phyloP scores from a whole-genome alignment of 53 echinoderm and acorn worm genomes.

The Astropecten irregularis region DNA sequence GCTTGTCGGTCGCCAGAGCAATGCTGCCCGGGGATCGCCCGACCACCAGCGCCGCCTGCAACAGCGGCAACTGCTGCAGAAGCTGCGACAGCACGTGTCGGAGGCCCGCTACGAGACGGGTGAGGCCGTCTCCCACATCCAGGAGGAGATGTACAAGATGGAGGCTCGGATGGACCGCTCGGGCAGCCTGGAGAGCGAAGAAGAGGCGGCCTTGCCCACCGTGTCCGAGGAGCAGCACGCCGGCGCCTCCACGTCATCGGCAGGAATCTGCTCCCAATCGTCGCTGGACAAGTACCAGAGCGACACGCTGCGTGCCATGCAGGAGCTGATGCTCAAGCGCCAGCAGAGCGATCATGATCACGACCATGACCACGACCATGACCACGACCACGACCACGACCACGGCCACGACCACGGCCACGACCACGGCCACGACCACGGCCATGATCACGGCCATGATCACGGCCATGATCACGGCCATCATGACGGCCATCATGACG shows the following conservation, averaged over 20 bases:
- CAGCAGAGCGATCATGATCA: slow-evolving; percentile 1
- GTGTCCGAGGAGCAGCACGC: too few species aligned
- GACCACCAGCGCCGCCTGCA: slow-evolving; percentile 62
- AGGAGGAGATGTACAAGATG: slow-evolving; percentile 67
- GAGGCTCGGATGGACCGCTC: slow-evolving; percentile 5
- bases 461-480: too few species aligned
- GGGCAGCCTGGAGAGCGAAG: slow-evolving; percentile 53
- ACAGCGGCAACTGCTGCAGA: slow-evolving; percentile 76
- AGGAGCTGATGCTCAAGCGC: slow-evolving; percentile 59
- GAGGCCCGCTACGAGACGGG: slow-evolving; percentile 79
- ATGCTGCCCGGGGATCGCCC: slow-evolving; percentile 35
- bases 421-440: too few species aligned
- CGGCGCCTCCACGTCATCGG: too few species aligned
- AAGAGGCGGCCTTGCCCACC: neutral
- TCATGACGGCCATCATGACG: too few species aligned
- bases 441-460: too few species aligned
- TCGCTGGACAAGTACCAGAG: slow-evolving; percentile 64
- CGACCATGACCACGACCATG: too few species aligned
- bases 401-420: too few species aligned
- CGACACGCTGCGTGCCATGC: slow-evolving; percentile 79
- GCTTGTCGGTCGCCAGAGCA: slow-evolving; percentile 76
- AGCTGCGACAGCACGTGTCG: slow-evolving; percentile 79
- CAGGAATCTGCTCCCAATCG: neutral
- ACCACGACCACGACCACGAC: too few species aligned
- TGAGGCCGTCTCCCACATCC: slow-evolving; percentile 72